Base-by-base conservation (phyloP, 30 jellyfish, hydroid and myxozoan species). In the Nemopilema nomurai region DNA sequence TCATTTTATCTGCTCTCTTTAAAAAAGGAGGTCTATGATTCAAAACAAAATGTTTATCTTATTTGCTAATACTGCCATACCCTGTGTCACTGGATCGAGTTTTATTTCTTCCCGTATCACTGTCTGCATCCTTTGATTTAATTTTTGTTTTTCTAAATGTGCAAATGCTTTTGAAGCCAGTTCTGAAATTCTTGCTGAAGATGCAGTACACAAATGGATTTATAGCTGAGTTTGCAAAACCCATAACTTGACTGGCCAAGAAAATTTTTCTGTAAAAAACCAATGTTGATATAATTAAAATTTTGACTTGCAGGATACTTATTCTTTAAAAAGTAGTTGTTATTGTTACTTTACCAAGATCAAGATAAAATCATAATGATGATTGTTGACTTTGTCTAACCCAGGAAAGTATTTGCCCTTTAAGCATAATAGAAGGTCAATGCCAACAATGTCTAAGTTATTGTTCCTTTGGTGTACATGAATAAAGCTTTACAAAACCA, bases 171-270 rank as follows among this genome's bases (percentile, higher is more conserved):
- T 80, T 88, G 81, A 88, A 79, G 51, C 96, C 96, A 22, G 66
- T 41, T 31, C 96, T 80, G 69, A 88, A 88, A 27, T 80, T 88
- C 80, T 88, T 88, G 96, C 96, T 88, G 84, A 88, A 79, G 0
- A 80, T 72, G 82, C 89, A 88, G 89, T 88, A 88, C 22, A 88
- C 32, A 50, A 88, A 88, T 18, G 96, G 96, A 64, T 88, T 88
- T 76, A 76, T 22, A 18, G 92, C 92, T 0, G 96, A 88, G 41
- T 88, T 88, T 1, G 96, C 88, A 73, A 88, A 88, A 13, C 88
- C 96, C 25, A 79, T 49, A 30, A 88, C 88, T 63, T 88, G 86
- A 1, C 92, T 71, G 32, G 81, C 33, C 25, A 80, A 67, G 50
- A 51, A 88, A 4, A 80, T 23, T 80, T 88, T 80, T 78, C 96